Evolutionary conservation across 1,140 invertebrate species (phyloP).

Genomic region (Planococcus citri): DNA sequence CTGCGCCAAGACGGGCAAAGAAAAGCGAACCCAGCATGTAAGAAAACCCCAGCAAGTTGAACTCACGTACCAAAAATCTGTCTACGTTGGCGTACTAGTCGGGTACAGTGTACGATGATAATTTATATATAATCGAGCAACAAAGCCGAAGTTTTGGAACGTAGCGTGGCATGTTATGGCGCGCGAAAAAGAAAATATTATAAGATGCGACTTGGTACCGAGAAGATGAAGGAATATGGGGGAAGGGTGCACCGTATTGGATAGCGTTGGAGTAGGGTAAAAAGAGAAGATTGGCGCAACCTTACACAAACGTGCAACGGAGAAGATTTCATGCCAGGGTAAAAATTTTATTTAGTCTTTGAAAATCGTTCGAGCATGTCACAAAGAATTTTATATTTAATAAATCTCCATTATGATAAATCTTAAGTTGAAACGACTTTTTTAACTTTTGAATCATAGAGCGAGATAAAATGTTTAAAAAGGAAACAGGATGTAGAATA

Average conservation of each 20-base stretch:
- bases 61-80: not conserved
- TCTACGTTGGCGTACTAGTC: not conserved
- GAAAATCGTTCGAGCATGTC: slow-evolving; percentile 15
- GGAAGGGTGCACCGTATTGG: too few relatives aligned
- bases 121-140: not conserved
- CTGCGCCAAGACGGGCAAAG: too few relatives aligned
- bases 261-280: too few relatives aligned
- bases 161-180: too few relatives aligned
- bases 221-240: too few relatives aligned
- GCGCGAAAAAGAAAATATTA: slow-evolving; percentile 8
- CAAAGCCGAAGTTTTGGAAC: too few relatives aligned
- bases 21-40: too few relatives aligned
- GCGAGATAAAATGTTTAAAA: not conserved
- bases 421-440: slow-evolving; percentile 12
- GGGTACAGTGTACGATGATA: too few relatives aligned
- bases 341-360: slow-evolving; percentile 9
- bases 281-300: too few relatives aligned
- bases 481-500: slow-evolving; percentile 7
- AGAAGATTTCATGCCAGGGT: not conserved
- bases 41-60: too few relatives aligned
- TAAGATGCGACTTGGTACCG: not conserved
- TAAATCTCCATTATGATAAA: slow-evolving; percentile 13
- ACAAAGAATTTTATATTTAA: slow-evolving; percentile 5
- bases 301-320: too few relatives aligned
- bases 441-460: not conserved